Conservation (phyloP, 2,888 invertebrate species). For the Capitulum mitella region DNA sequence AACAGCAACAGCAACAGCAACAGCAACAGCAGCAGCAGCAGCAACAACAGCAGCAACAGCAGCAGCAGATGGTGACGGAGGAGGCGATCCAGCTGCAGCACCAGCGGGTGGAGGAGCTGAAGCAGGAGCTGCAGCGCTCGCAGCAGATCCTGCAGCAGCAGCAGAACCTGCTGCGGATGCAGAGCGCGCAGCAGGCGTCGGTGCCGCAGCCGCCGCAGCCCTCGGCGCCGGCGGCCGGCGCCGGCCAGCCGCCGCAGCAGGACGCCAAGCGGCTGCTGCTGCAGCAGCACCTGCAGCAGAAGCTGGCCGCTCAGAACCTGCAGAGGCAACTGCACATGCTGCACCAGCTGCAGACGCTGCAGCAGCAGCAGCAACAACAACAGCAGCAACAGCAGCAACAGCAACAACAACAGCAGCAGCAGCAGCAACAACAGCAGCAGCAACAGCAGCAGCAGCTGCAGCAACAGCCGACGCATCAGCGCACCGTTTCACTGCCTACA, state of each 20-base stretch:
- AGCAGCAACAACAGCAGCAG: background rate
- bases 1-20: background rate
- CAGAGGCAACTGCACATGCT: conserved; percentile 44
- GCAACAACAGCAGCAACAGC: background rate
- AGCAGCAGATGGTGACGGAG: conserved; percentile 41
- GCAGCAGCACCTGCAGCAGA: conserved; percentile 63
- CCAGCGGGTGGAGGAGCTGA: conserved; percentile 46
- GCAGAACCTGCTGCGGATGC: conserved; percentile 32
- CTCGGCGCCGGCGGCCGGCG: background rate
- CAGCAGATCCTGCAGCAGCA: conserved; percentile 38
- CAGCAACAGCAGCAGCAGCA: background rate
- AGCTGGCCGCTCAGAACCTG: conserved; percentile 53
- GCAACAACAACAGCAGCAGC: background rate
- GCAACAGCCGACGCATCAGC: background rate
- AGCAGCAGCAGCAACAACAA: conserved; percentile 12
- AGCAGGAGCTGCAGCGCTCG: conserved; percentile 43
- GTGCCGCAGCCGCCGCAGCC: background rate
- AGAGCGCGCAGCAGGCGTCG: conserved; percentile 28
- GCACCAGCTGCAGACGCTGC: conserved; percentile 41
- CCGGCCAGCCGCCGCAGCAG: background rate
- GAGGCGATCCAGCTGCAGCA: conserved; percentile 64
- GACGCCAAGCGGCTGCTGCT: conserved; percentile 44
- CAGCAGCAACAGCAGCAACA: conserved; percentile 1
- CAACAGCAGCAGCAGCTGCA: conserved; percentile 1
- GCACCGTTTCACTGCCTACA: background rate